These are phyloP conservation scores for Nowickia ferox DNA, from an alignment of 2,888 invertebrate genomes.

Conservation along the genomic window DNA sequence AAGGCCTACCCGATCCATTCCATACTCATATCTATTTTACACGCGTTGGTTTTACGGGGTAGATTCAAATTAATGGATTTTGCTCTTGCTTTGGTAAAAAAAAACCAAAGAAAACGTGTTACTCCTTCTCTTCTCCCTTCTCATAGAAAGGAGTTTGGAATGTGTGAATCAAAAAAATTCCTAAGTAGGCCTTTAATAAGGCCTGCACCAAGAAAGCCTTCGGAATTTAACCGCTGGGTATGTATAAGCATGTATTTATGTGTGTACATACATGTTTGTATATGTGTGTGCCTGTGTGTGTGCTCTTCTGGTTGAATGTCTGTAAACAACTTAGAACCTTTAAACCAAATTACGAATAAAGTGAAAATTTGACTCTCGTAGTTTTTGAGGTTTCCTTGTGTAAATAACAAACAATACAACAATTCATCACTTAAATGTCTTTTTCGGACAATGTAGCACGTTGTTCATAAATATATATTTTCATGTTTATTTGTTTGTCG, in stretches of 20 bases:
- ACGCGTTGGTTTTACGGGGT: too few species aligned
- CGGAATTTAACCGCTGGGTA: too few species aligned
- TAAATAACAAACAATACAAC: slow-evolving; percentile 76
- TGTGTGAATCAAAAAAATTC: too few species aligned
- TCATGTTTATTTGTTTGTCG: slow-evolving; percentile 61
- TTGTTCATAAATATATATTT: slow-evolving; percentile 53
- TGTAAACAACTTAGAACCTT: slow-evolving; percentile 57
- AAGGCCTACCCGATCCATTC: too few species aligned
- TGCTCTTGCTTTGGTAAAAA: too few species aligned
- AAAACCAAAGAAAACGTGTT: too few species aligned
- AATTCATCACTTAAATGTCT: slow-evolving; percentile 78
- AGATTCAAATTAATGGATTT: too few species aligned
- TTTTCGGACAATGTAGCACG: slow-evolving; percentile 67
- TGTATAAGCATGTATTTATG: neutral
- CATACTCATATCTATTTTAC: too few species aligned
- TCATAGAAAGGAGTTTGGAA: too few species aligned
- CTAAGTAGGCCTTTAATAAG: too few species aligned
- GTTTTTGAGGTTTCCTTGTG: slow-evolving; percentile 70
- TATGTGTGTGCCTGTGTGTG: neutral
- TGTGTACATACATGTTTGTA: slow-evolving; percentile 28
- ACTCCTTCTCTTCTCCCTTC: too few species aligned
- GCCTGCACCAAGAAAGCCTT: too few species aligned
- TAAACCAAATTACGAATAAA: slow-evolving; percentile 65
- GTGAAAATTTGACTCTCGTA: slow-evolving; percentile 52
- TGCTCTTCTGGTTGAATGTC: slow-evolving; percentile 54